Evolutionary conservation across 1,140 invertebrate species (phyloP).

Genomic region (Drosophila truncata): DNA sequence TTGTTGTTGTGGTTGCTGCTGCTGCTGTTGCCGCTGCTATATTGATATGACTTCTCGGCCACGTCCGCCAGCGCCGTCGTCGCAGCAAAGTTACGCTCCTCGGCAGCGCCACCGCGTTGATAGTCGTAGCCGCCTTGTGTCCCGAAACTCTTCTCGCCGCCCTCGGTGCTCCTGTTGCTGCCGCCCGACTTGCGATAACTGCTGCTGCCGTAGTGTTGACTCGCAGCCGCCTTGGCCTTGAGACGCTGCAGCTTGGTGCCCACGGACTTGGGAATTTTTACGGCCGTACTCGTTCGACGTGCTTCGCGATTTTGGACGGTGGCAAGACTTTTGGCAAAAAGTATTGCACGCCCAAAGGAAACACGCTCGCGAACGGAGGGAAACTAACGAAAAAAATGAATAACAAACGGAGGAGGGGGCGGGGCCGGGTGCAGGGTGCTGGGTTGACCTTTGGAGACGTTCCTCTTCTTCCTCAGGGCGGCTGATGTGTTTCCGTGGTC

Average conservation of each 20-base stretch:
- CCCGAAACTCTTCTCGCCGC: slow-evolving; percentile 53
- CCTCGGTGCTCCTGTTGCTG: slow-evolving; percentile 24
- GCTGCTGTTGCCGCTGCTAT: slow-evolving; percentile 45
- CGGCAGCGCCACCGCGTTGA: slow-evolving; percentile 80
- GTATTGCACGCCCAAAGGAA: slow-evolving; percentile 67
- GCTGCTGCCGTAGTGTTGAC: slow-evolving; percentile 72
- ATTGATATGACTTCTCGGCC: slow-evolving; percentile 78
- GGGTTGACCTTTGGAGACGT: slow-evolving; percentile 36
- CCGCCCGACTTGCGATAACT: slow-evolving; percentile 67
- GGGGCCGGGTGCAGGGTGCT: slow-evolving; percentile 8
- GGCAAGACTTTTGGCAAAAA: slow-evolving; percentile 70
- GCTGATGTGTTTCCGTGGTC: slow-evolving; percentile 53
- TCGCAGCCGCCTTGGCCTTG: slow-evolving; percentile 82
- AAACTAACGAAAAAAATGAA: slow-evolving; percentile 50
- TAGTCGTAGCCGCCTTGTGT: slow-evolving; percentile 58
- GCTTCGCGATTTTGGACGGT: slow-evolving; percentile 54
- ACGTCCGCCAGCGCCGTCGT: slow-evolving; percentile 70
- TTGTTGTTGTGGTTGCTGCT: slow-evolving; percentile 11
- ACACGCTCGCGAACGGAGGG: slow-evolving; percentile 63
- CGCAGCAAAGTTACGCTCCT: slow-evolving; percentile 74
- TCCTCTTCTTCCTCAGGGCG: slow-evolving; percentile 53
- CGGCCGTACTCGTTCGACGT: slow-evolving; percentile 68
- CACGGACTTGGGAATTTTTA: slow-evolving; percentile 82
- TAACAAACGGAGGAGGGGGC: slow-evolving; percentile 20
- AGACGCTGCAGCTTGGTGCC: slow-evolving; percentile 82